A percentile compares a stretch with the other conserved stretches of the same genome.
Conservation (phyloP, 2,113 vertebrate species). For the Arenaria interpres region DNA sequence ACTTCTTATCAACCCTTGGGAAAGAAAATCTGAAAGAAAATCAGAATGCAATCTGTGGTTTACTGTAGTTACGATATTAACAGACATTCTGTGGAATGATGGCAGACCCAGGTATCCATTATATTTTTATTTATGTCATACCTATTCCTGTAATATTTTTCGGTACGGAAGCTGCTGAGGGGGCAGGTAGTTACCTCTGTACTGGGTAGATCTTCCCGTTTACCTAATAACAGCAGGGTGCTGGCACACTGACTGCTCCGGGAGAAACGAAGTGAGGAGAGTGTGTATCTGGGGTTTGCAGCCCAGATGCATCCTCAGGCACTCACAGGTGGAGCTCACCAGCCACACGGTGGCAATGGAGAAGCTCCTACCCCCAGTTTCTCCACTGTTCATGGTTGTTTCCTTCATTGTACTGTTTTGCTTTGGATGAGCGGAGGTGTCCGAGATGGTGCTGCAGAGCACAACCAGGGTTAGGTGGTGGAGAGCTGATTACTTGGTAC, state of each 20-base stretch:
- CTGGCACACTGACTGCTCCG: fast-evolving
- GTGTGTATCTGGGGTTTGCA: not conserved
- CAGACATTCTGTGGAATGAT: not conserved
- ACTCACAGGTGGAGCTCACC: not conserved
- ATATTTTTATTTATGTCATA: not conserved
- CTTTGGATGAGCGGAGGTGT: not conserved
- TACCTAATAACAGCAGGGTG: not conserved
- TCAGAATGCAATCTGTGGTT: not conserved
- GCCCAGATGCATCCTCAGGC: not conserved
- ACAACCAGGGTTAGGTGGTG: fast-evolving
- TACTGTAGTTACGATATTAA: not conserved
- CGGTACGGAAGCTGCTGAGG: not conserved
- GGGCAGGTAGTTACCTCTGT: not conserved
- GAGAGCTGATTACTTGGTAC: not conserved
- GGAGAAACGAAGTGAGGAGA: not conserved
- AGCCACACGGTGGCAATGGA: not conserved
- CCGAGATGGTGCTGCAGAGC: not conserved
- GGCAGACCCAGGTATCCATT: not conserved
- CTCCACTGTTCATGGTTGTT: fast-evolving
- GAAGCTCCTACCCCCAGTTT: not conserved
- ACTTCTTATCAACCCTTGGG: slow-evolving; percentile 57
- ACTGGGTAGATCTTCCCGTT: not conserved
- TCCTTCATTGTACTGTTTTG: not conserved
- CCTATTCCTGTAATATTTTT: not conserved
- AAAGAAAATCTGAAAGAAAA: not conserved